Percentiles rank a stretch among this genome's conserved stretches.
These are phyloP conservation scores for Pangasius larnaudii DNA, from an alignment of 2,797 vertebrate genomes.

Conservation along the genomic window DNA sequence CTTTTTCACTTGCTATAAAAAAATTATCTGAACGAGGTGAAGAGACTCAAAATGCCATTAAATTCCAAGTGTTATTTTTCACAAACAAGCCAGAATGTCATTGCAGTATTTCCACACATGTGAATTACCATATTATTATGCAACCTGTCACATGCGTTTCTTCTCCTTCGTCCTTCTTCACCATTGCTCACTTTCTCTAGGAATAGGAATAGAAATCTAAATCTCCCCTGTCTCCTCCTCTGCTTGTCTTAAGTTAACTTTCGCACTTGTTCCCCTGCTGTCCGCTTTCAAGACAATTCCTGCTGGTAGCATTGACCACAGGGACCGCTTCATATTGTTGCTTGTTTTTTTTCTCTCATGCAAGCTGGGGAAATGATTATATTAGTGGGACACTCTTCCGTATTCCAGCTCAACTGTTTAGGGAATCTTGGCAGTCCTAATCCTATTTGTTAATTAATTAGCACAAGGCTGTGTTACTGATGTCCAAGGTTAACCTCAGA, in stretches of 20 bases:
- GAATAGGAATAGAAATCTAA: constrained; percentile 16
- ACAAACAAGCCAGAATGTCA: constrained; percentile 12
- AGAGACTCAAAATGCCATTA: not conserved
- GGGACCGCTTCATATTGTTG: not conserved
- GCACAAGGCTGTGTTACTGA: constrained; percentile 26
- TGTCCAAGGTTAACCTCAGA: not conserved
- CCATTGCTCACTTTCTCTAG: not conserved
- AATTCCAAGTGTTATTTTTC: constrained; percentile 17
- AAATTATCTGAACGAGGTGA: not conserved
- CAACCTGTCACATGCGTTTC: constrained; percentile 24
- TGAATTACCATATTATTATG: constrained; percentile 36
- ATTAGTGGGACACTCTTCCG: constrained; percentile 35
- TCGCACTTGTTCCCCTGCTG: constrained; percentile 6
- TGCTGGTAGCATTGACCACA: not conserved
- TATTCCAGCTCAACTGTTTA: constrained; percentile 54
- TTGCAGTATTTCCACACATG: not conserved
- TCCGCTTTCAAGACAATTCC: constrained; percentile 4
- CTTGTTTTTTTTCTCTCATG: not conserved
- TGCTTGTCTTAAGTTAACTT: constrained; percentile 13
- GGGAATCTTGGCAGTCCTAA: constrained; percentile 47
- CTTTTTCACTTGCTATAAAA: not conserved
- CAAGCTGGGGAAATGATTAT: constrained; percentile 18
- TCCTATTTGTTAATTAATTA: constrained; percentile 58
- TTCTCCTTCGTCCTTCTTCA: not conserved
- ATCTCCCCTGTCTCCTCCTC: not conserved